These are phyloP conservation scores for Enteromius fasciolatus DNA, from an alignment of 2,797 vertebrate genomes.

Conservation along the genomic window DNA sequence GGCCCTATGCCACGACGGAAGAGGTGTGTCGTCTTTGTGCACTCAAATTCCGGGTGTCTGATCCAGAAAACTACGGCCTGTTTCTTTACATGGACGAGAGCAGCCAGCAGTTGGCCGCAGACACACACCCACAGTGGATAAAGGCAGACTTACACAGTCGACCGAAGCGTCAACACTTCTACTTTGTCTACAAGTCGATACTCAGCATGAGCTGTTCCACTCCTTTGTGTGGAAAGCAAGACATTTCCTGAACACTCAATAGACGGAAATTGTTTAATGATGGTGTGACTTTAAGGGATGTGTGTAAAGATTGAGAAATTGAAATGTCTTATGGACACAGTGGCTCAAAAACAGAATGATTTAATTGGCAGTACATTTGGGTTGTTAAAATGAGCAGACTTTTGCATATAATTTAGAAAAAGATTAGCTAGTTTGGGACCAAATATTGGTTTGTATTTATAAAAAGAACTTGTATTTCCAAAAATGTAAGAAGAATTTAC, in stretches of 20 bases:
- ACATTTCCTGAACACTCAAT: neutral
- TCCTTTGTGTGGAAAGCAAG: neutral
- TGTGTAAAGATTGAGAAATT: neutral
- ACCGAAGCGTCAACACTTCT: slow-evolving; percentile 80
- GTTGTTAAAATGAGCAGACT: neutral
- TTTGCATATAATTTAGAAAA: neutral
- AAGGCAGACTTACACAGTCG: slow-evolving; percentile 93
- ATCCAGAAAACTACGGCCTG: slow-evolving; percentile 83
- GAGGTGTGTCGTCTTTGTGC: slow-evolving; percentile 91
- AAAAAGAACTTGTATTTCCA: neutral
- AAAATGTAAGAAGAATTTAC: no score
- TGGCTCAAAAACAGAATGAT: neutral
- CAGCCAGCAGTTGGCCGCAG: slow-evolving; percentile 89
- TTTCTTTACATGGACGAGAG: slow-evolving; percentile 87
- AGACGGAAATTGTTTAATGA: neutral
- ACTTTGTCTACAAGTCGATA: slow-evolving; percentile 87
- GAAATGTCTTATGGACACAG: neutral
- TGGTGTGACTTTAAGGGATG: neutral
- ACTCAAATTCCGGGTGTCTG: slow-evolving; percentile 84
- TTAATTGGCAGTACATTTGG: no score
- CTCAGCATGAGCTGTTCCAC: slow-evolving; percentile 62
- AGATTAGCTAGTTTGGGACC: neutral
- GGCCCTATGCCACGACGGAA: slow-evolving; percentile 84
- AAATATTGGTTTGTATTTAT: neutral
- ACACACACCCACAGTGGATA: slow-evolving; percentile 92